A percentile compares a stretch with the other conserved stretches of the same genome.
These are phyloP conservation scores for Anagyrus pseudococci DNA, from an alignment of 2,888 invertebrate species.

Conservation along the genomic window DNA sequence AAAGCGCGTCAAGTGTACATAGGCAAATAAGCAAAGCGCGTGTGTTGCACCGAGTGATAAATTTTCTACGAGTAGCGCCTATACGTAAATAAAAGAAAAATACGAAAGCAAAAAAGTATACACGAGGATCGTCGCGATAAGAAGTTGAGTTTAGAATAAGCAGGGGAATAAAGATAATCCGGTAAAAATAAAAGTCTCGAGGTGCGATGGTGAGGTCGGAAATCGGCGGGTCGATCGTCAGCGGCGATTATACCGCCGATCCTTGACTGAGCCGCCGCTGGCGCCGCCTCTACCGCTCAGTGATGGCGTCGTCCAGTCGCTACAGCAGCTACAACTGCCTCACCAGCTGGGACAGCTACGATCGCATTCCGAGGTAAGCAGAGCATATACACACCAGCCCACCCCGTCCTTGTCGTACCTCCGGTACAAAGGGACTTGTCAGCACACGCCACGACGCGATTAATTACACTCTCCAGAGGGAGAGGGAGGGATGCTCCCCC, in stretches of 20 bases:
- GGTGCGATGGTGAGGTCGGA: background rate
- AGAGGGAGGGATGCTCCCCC: background rate
- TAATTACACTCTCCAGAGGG: constrained; percentile 15
- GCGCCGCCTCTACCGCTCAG: constrained; percentile 1
- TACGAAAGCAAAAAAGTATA: too few relatives aligned
- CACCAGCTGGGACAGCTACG: constrained; percentile 91
- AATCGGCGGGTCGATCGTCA: background rate
- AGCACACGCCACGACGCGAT: constrained; percentile 5
- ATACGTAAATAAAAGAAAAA: background rate
- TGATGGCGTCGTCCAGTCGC: constrained; percentile 76
- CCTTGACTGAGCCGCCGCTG: constrained; percentile 19
- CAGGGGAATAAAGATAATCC: background rate
- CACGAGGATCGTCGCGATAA: too few relatives aligned
- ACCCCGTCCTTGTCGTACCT: background rate
- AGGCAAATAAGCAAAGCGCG: too few relatives aligned
- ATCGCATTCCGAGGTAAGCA: constrained; percentile 83
- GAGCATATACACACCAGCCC: background rate
- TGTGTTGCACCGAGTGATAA: too few relatives aligned
- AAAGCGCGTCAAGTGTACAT: too few relatives aligned
- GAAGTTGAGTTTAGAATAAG: too few relatives aligned
- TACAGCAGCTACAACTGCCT: constrained; percentile 90
- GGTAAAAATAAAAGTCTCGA: background rate
- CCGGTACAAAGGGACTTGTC: background rate
- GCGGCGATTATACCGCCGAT: constrained; percentile 9
- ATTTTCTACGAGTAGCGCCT: too few relatives aligned